A percentile compares a stretch with the other conserved stretches of the same genome.
Conservation (phyloP, 2,888 invertebrate genomes). For the Drosophila meridiana region DNA sequence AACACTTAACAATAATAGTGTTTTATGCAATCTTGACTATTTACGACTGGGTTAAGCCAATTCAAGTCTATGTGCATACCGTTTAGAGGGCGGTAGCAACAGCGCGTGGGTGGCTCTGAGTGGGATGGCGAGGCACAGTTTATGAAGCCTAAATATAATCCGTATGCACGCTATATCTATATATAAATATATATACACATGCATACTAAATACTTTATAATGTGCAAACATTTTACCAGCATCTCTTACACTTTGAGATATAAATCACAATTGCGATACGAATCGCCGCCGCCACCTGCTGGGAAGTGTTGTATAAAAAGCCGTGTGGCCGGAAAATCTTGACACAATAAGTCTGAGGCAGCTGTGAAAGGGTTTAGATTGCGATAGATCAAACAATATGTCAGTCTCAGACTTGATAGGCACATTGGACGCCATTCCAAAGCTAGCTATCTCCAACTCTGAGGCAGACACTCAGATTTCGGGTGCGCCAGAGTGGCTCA, state of each 20-base stretch:
- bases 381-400: conserved; percentile 51
- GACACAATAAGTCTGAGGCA: conserved; percentile 12
- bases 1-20: background rate
- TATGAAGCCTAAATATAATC: conserved; percentile 44
- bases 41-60: background rate
- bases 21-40: background rate
- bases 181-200: conserved; percentile 29
- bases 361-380: conserved; percentile 4
- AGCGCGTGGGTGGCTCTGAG: conserved; percentile 7
- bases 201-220: conserved; percentile 9
- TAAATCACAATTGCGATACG: conserved; percentile 55
- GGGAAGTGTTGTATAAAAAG: conserved; percentile 54
- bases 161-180: conserved; percentile 21
- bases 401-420: conserved; percentile 70
- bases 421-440: conserved; percentile 58
- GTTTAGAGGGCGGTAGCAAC: conserved; percentile 41
- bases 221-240: conserved; percentile 32
- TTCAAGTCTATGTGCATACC: conserved; percentile 2
- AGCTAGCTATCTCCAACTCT: conserved; percentile 12
- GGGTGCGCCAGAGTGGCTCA: conserved; percentile 79
- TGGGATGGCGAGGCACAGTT: conserved; percentile 18
- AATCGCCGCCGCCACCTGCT: conserved; percentile 10
- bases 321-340: background rate
- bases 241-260: conserved; percentile 26
- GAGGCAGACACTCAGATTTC: conserved; percentile 18